Evolutionary conservation across 2,888 invertebrate species (phyloP).

Genomic region (Drosophila nigricruria): DNA sequence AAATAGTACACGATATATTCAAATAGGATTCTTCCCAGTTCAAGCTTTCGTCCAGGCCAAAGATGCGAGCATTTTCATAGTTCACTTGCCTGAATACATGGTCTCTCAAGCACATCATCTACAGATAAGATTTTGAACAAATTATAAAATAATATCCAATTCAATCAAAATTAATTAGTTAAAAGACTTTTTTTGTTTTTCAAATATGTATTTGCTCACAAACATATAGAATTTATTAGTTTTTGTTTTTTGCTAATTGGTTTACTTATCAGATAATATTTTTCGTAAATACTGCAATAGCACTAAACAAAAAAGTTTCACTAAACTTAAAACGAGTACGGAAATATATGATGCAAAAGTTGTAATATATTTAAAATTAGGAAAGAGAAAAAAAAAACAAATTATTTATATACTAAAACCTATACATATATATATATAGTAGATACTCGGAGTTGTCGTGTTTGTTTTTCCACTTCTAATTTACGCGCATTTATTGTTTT

Average conservation of each 20-base stretch:
- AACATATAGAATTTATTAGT: constrained; percentile 29
- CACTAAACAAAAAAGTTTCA: constrained; percentile 68
- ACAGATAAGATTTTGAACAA: no score
- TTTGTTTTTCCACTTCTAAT: constrained; percentile 19
- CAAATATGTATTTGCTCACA: constrained; percentile 21
- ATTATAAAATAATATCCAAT: neutral
- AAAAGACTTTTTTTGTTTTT: neutral
- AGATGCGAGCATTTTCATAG: no score
- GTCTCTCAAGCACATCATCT: no score
- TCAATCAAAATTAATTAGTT: neutral
- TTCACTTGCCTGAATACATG: no score
- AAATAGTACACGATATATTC: no score
- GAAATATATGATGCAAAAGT: constrained; percentile 71
- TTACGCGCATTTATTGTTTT: constrained; percentile 9
- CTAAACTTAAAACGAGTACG: constrained; percentile 64
- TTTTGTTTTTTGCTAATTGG: constrained; percentile 47
- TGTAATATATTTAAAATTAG: constrained; percentile 6
- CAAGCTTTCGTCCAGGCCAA: no score
- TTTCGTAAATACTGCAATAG: constrained; percentile 73
- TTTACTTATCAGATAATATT: constrained; percentile 65
- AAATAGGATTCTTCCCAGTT: no score
- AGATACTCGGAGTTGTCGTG: constrained; percentile 33
- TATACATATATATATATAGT: constrained; percentile 24
- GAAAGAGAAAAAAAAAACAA: neutral
- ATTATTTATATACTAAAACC: constrained; percentile 13